These are phyloP conservation scores for Amia ocellicauda DNA, from an alignment of 2,113 vertebrate genomes.

Conservation along the genomic window DNA sequence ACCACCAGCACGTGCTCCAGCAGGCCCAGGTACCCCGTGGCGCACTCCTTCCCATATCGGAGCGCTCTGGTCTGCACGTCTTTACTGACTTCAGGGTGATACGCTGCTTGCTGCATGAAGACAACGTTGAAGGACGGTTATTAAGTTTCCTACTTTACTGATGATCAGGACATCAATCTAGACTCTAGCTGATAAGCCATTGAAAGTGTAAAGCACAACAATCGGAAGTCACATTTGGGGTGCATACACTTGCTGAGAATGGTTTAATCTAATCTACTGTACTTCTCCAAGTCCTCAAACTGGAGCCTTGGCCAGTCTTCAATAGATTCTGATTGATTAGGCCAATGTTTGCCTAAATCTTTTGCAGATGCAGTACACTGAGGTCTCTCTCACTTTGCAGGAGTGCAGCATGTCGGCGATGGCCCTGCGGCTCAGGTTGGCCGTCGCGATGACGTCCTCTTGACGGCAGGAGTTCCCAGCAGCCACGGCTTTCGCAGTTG, in stretches of 20 bases:
- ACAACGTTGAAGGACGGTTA: neutral
- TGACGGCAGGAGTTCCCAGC: constrained; percentile 95
- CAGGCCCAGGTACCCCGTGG: constrained; percentile 86
- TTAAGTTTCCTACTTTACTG: neutral
- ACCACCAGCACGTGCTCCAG: constrained; percentile 95
- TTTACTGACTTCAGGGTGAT: constrained; percentile 83
- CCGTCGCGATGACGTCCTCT: constrained; percentile 92
- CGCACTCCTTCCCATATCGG: constrained; percentile 88
- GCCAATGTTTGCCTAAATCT: too few species aligned
- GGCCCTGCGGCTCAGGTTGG: constrained; percentile 90
- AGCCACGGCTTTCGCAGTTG: constrained; percentile 93
- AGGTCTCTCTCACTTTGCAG: constrained; percentile 88
- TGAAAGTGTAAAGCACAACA: too few species aligned
- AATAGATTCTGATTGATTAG: too few species aligned
- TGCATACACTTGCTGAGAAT: too few species aligned
- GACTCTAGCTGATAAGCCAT: neutral
- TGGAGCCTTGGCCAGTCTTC: too few species aligned
- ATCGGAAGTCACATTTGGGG: too few species aligned
- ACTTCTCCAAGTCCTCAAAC: too few species aligned
- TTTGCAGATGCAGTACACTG: too few species aligned
- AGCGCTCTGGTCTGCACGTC: constrained; percentile 84
- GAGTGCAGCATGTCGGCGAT: constrained; percentile 94
- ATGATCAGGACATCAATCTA: too few species aligned
- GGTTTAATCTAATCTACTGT: too few species aligned
- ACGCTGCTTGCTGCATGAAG: constrained; percentile 80